phyloP scores from a whole-genome alignment of 2,797 vertebrate species.

The Anomalospiza imberbis region DNA sequence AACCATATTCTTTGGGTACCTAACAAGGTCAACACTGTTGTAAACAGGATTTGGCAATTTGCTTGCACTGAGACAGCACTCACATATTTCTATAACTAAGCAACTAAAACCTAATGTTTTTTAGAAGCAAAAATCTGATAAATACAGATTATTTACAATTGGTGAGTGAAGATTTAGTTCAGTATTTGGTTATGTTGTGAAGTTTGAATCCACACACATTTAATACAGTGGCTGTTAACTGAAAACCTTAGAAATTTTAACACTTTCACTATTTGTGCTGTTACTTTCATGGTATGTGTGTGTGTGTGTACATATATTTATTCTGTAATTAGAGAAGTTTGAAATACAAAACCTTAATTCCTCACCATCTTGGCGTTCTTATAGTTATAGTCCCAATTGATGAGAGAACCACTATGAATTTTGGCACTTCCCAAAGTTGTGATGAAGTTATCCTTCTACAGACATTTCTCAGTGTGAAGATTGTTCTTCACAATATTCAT shows the following conservation, averaged over 20 bases:
- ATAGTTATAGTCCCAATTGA: neutral
- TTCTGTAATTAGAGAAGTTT: neutral
- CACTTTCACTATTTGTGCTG: neutral
- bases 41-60: neutral
- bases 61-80: neutral
- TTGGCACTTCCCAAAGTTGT: neutral
- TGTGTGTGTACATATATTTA: neutral
- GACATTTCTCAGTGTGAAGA: neutral
- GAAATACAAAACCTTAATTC: neutral
- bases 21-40: neutral
- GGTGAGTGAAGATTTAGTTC: neutral
- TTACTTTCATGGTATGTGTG: neutral
- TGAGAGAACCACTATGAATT: neutral
- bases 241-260: neutral
- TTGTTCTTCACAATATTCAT: neutral
- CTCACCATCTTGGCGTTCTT: neutral
- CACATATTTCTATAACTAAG: neutral
- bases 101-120: neutral
- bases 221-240: neutral
- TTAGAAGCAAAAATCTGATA: neutral
- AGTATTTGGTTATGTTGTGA: neutral
- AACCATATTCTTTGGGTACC: neutral
- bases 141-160: neutral
- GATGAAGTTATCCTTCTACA: neutral
- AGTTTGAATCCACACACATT: neutral